phyloP scores from a whole-genome alignment of 2,888 invertebrate genomes.

The Mesoligia furuncula region DNA sequence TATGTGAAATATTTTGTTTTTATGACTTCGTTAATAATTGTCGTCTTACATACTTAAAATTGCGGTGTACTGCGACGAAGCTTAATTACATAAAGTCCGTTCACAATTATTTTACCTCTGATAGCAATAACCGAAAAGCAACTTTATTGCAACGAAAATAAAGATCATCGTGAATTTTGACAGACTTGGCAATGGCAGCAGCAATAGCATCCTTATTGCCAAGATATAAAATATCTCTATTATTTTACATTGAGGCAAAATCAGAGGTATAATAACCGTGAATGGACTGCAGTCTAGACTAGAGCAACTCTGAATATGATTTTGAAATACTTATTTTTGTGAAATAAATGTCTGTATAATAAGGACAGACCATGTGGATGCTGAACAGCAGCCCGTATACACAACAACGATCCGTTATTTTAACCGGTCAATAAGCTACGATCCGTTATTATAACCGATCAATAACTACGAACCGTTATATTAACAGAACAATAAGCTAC shows the following conservation, averaged over 20 bases:
- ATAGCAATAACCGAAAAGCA: background rate
- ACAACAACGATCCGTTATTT: constrained; percentile 21
- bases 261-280: no score
- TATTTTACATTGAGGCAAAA: background rate
- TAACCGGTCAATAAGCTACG: no score
- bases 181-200: background rate
- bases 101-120: background rate
- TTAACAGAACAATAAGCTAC: background rate
- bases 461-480: background rate
- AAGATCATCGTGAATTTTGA: background rate
- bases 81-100: constrained; percentile 6
- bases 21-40: background rate
- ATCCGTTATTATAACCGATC: background rate
- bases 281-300: constrained; percentile 36
- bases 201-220: background rate
- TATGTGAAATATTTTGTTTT: background rate
- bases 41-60: constrained; percentile 9
- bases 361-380: constrained; percentile 44
- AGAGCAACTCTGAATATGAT: constrained; percentile 37
- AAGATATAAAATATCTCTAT: background rate
- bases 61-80: constrained; percentile 3
- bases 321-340: constrained; percentile 18
- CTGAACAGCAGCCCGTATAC: constrained; percentile 1
- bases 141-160: background rate
- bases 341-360: constrained; percentile 8